These are phyloP conservation scores for Xylota sylvarum DNA, from an alignment of 2,888 invertebrate species.

Conservation along the genomic window DNA sequence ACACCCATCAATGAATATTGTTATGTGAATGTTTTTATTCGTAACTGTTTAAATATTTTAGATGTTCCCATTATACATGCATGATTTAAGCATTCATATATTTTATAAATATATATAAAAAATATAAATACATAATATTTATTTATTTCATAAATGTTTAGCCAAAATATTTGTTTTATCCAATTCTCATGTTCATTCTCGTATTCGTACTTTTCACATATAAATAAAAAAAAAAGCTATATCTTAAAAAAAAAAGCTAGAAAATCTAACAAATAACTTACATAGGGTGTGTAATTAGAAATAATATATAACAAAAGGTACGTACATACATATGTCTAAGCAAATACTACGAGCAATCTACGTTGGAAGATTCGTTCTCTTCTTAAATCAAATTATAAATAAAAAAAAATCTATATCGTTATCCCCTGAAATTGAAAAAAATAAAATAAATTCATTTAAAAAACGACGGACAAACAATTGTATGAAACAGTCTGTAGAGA, in stretches of 20 bases:
- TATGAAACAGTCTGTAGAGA: not conserved
- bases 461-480: not conserved
- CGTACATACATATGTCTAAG: conserved; percentile 58
- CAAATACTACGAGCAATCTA: not conserved
- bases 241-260: conserved; percentile 6
- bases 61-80: conserved; percentile 61
- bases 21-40: conserved; percentile 61
- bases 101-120: conserved; percentile 25
- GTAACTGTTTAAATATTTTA: conserved; percentile 65
- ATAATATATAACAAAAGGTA: conserved; percentile 54
- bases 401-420: not conserved
- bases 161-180: conserved; percentile 51
- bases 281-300: conserved; percentile 23
- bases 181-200: conserved; percentile 75
- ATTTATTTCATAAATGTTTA: conserved; percentile 67
- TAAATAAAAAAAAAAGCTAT: conserved; percentile 27
- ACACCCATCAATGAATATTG: conserved; percentile 51
- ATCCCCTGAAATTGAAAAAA: not conserved
- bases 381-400: not conserved
- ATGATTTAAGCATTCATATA: conserved; percentile 60
- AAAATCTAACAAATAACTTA: conserved; percentile 7
- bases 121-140: conserved; percentile 25
- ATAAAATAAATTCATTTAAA: not conserved
- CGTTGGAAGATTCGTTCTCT: conserved; percentile 13
- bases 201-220: conserved; percentile 58